phyloP scores from a whole-genome alignment of 2,113 vertebrate species.

The Tilapia sparmanii region DNA sequence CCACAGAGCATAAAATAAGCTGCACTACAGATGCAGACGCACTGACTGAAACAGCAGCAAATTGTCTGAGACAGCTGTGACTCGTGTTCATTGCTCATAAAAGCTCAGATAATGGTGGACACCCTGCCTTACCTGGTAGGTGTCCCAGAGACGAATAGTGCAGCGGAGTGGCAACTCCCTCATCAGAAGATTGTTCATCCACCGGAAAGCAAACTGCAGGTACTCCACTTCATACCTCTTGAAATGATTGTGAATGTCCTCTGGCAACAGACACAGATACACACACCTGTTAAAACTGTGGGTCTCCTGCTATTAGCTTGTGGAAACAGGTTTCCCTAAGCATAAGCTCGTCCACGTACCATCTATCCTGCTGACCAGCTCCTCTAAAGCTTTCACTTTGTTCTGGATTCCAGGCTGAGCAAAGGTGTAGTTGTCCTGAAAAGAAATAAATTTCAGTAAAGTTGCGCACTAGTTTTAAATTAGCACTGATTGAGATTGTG shows the following conservation, averaged over 20 bases:
- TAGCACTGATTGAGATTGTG: neutral
- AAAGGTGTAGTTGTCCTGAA: slow-evolving; percentile 96
- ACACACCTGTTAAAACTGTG: neutral
- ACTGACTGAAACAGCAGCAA: neutral
- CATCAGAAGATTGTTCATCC: slow-evolving; percentile 97
- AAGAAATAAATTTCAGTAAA: neutral
- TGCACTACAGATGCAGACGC: neutral
- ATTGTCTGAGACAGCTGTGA: neutral
- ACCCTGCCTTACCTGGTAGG: slow-evolving; percentile 83
- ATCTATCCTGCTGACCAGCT: slow-evolving; percentile 95
- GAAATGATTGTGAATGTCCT: slow-evolving; percentile 89
- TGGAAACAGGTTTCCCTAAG: neutral
- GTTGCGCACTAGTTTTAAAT: neutral
- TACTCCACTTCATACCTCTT: slow-evolving; percentile 89
- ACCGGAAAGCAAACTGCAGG: slow-evolving; percentile 89
- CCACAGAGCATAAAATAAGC: neutral
- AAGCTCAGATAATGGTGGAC: neutral
- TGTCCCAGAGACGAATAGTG: slow-evolving; percentile 93
- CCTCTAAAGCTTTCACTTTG: slow-evolving; percentile 96
- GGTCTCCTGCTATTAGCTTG: neutral
- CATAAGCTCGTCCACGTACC: slow-evolving; percentile 68
- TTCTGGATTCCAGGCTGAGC: slow-evolving; percentile 98
- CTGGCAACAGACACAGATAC: slow-evolving; percentile 62
- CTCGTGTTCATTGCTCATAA: neutral
- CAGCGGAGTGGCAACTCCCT: slow-evolving; percentile 89